phyloP scores from a whole-genome alignment of 2,797 vertebrate genomes.

The Brachyalestes nurse region DNA sequence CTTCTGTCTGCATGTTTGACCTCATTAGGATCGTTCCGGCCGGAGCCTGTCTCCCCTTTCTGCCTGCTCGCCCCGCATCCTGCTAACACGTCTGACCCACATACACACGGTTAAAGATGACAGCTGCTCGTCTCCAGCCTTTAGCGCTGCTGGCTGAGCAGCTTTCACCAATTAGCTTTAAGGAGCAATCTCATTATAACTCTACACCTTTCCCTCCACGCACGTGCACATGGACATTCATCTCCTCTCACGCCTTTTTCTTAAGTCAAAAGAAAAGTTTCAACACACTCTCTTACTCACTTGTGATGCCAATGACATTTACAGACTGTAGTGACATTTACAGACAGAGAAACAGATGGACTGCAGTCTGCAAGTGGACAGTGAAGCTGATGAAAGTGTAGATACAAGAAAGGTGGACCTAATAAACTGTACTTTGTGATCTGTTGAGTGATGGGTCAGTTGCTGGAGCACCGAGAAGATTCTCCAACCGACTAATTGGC shows the following conservation, averaged over 20 bases:
- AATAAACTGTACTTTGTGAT: too few relatives aligned
- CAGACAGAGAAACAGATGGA: too few relatives aligned
- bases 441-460: too few relatives aligned
- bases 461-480: too few relatives aligned
- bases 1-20: conserved; percentile 29
- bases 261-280: neutral
- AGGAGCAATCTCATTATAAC: conserved; percentile 64
- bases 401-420: too few relatives aligned
- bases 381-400: too few relatives aligned
- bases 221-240: conserved; percentile 40
- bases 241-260: neutral
- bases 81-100: conserved; percentile 57
- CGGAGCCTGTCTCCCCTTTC: conserved; percentile 24
- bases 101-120: conserved; percentile 54
- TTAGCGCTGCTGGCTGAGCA: conserved; percentile 42
- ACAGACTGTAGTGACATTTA: too few relatives aligned
- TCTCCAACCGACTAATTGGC: too few relatives aligned
- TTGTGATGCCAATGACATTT: too few relatives aligned
- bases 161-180: conserved; percentile 55
- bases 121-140: conserved; percentile 39
- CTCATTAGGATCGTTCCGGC: conserved; percentile 25
- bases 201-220: conserved; percentile 51
- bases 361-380: too few relatives aligned
- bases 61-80: conserved; percentile 40
- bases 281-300: too few relatives aligned